Conservation (phyloP, 2,888 invertebrate genomes). For the Muscina levida region DNA sequence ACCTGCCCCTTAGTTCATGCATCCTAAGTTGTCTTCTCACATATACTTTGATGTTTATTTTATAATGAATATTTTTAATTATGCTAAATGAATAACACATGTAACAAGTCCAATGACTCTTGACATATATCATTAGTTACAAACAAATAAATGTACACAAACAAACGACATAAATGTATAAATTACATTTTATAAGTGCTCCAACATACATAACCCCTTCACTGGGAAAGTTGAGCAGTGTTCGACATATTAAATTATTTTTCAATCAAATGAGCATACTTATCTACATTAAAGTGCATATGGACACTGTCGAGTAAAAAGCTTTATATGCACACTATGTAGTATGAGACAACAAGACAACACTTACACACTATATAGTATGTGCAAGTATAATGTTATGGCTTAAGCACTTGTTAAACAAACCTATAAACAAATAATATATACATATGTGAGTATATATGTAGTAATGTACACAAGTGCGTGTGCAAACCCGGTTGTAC, state of each 20-base stretch:
- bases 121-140: constrained; percentile 50
- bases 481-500: no score
- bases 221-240: constrained; percentile 49
- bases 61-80: constrained; percentile 3
- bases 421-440: constrained; percentile 6
- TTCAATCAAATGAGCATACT: constrained; percentile 53
- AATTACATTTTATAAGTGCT: constrained; percentile 10
- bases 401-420: constrained; percentile 12
- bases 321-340: neutral
- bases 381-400: constrained; percentile 9
- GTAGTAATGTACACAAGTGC: no score
- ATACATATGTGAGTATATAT: constrained; percentile 12
- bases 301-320: neutral
- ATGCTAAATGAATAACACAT: constrained; percentile 50
- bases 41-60: no score
- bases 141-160: constrained; percentile 15
- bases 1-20: no score
- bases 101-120: constrained; percentile 59
- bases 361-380: no score
- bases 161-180: constrained; percentile 44
- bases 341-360: neutral
- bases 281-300: neutral
- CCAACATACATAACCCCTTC: constrained; percentile 13
- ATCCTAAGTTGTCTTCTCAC: no score
- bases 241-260: constrained; percentile 63